phyloP scores from a whole-genome alignment of 2,797 vertebrate genomes.

The Cuniculus paca region DNA sequence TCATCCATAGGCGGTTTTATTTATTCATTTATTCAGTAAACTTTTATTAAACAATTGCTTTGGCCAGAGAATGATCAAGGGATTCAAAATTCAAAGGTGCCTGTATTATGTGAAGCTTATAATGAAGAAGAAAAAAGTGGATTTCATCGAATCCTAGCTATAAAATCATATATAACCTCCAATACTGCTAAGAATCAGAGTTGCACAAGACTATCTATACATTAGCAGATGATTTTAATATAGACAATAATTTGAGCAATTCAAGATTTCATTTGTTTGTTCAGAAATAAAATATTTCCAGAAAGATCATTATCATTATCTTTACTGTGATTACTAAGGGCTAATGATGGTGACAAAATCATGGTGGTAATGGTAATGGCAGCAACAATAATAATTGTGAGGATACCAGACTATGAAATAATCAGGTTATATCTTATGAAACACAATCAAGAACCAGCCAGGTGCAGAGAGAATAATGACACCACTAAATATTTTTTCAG shows the following conservation, averaged over 20 bases:
- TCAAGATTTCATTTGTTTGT: neutral
- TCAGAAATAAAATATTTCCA: neutral
- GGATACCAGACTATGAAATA: neutral
- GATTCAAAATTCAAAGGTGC: neutral
- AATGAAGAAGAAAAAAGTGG: neutral
- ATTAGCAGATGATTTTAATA: neutral
- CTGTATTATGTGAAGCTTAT: neutral
- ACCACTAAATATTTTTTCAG: neutral
- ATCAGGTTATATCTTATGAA: neutral
- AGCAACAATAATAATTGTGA: neutral
- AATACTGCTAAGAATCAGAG: neutral
- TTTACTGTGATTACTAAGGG: neutral
- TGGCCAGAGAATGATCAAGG: neutral
- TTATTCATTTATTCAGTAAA: neutral
- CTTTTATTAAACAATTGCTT: neutral
- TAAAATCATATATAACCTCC: neutral
- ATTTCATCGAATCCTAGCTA: neutral
- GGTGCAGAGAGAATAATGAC: neutral
- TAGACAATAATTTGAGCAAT: neutral
- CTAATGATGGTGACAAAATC: rapidly evolving
- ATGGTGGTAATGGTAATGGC: neutral
- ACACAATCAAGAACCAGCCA: too few relatives aligned
- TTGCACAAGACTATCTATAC: neutral
- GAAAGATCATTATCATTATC: neutral
- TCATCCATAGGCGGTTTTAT: neutral